These are phyloP conservation scores for Drosophila picticornis DNA, from an alignment of 2,888 invertebrate genomes.

Conservation along the genomic window DNA sequence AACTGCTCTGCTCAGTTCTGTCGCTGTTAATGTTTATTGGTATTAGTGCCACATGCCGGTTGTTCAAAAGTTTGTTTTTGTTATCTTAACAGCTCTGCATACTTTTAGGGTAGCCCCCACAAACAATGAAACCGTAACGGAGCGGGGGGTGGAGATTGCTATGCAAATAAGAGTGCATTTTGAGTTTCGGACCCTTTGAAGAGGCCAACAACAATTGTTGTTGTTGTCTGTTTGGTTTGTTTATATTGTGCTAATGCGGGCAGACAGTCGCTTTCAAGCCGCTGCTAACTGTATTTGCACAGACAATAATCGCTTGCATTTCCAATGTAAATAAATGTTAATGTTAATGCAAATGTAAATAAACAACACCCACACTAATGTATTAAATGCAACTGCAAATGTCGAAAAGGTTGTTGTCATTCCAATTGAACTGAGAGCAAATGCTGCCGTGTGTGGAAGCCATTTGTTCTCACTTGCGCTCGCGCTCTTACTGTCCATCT, in stretches of 20 bases:
- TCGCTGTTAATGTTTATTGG: constrained; percentile 26
- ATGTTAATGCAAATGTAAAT: constrained; percentile 60
- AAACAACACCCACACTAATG: constrained; percentile 52
- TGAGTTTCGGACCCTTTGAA: constrained; percentile 38
- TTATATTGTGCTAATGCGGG: constrained; percentile 68
- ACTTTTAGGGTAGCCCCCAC: constrained; percentile 63
- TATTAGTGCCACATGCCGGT: constrained; percentile 61
- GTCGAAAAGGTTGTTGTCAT: constrained; percentile 55
- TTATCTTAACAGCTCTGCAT: constrained; percentile 70
- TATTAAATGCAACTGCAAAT: constrained; percentile 41
- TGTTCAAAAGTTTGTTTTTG: constrained; percentile 66
- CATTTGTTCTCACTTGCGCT: constrained; percentile 32
- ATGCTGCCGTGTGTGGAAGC: constrained; percentile 46
- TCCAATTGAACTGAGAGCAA: constrained; percentile 53
- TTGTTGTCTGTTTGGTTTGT: constrained; percentile 33
- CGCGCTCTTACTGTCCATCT: constrained; percentile 1
- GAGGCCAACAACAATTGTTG: constrained; percentile 30
- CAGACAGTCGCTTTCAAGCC: constrained; percentile 39
- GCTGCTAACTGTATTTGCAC: constrained; percentile 50
- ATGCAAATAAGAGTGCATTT: constrained; percentile 67
- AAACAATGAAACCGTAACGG: background rate
- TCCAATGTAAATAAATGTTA: constrained; percentile 67
- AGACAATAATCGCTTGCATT: constrained; percentile 68
- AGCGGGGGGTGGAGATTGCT: constrained; percentile 10
- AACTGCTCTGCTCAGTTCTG: constrained; percentile 18